phyloP scores from a whole-genome alignment of 2,888 invertebrate species.

The Caenorhabditis drosophilae region DNA sequence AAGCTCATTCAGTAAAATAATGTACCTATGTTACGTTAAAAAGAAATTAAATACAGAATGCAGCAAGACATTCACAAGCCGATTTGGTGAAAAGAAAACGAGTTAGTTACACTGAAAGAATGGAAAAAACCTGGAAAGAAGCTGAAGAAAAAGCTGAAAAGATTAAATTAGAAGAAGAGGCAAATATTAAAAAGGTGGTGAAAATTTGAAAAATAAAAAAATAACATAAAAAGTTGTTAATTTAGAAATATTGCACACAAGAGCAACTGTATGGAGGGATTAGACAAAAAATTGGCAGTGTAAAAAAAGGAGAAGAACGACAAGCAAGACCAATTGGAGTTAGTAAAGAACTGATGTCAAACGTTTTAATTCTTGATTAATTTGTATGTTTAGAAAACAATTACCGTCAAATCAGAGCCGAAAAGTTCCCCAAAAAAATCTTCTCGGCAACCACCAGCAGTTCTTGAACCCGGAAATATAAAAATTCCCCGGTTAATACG shows the following conservation, averaged over 20 bases:
- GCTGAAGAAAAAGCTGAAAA: background rate
- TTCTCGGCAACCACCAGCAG: background rate
- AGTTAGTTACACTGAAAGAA: background rate
- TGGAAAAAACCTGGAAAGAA: background rate
- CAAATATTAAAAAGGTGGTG: background rate
- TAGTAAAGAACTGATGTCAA: background rate
- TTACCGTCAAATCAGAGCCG: background rate
- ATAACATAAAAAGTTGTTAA: background rate
- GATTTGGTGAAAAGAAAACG: too few relatives aligned
- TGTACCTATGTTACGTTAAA: too few relatives aligned
- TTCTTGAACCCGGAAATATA: background rate
- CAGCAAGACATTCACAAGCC: too few relatives aligned
- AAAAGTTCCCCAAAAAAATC: background rate
- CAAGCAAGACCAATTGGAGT: background rate
- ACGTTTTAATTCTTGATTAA: too few relatives aligned
- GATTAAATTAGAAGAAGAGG: background rate
- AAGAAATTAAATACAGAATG: too few relatives aligned
- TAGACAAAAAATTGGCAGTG: background rate
- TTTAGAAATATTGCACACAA: constrained; percentile 7
- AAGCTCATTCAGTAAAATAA: too few relatives aligned
- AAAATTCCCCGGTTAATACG: too few relatives aligned
- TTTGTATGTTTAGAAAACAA: too few relatives aligned
- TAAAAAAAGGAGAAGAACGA: constrained; percentile 1
- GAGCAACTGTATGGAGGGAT: constrained; percentile 5
- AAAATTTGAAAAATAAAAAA: too few relatives aligned